Conservation (phyloP, 37 sponge, comb jelly and placozoan species). For the Theonella swinhoei region DNA sequence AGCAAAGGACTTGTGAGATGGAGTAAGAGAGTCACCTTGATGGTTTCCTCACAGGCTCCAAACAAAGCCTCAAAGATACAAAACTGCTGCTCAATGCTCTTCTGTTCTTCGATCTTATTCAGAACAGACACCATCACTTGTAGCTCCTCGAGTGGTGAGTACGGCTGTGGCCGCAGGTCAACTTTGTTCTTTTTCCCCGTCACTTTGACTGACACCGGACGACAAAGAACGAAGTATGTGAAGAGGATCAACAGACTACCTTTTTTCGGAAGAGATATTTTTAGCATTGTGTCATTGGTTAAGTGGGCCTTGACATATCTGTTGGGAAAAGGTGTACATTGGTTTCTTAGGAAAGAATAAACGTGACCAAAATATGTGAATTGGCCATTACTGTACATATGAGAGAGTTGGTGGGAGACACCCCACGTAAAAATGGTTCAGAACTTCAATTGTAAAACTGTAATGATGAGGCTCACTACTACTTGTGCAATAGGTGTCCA, state of each 20-base stretch:
- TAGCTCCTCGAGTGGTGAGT: conserved; percentile 58
- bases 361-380: too few relatives aligned
- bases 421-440: too few relatives aligned
- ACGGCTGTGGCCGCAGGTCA: neutral
- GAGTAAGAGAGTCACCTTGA: too few relatives aligned
- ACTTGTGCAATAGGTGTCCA: too few relatives aligned
- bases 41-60: conserved; percentile 20
- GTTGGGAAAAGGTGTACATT: neutral
- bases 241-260: conserved; percentile 35
- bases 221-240: conserved; percentile 36
- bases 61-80: conserved; percentile 74
- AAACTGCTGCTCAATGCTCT: conserved; percentile 26
- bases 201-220: neutral
- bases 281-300: neutral
- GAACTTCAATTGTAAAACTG: too few relatives aligned
- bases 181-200: neutral
- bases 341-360: neutral
- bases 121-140: conserved; percentile 46
- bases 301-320: conserved; percentile 9
- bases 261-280: conserved; percentile 22
- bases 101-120: conserved; percentile 37
- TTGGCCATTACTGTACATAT: too few relatives aligned
- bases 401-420: too few relatives aligned
- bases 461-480: too few relatives aligned
- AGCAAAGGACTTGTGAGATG: too few relatives aligned